A percentile compares a stretch with the other conserved stretches of the same genome.
These are phyloP conservation scores for Platygyra sinensis DNA, from an alignment of 64 coral and sea anemone genomes.

Conservation along the genomic window DNA sequence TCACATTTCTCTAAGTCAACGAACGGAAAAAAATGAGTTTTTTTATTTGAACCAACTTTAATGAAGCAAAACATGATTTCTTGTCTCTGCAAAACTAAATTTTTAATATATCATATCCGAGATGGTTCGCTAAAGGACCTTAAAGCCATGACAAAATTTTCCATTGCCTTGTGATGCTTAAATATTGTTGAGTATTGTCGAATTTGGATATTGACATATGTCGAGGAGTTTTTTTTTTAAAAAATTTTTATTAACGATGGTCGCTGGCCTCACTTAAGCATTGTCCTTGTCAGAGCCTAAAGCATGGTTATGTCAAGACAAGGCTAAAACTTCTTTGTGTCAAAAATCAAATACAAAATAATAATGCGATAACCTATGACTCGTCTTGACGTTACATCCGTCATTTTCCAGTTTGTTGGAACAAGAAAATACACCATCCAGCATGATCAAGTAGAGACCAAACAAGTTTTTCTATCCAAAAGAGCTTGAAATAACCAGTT, in stretches of 20 bases:
- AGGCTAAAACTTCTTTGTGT: not conserved
- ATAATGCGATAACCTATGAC: not conserved
- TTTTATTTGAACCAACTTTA: not conserved
- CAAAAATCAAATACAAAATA: not conserved
- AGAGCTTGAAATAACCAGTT: not conserved
- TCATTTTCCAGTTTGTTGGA: not conserved
- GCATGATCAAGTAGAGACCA: not conserved
- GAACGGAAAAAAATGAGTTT: not conserved
- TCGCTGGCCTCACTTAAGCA: not conserved
- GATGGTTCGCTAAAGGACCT: too few relatives aligned
- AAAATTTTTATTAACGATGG: not conserved
- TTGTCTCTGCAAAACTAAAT: too few relatives aligned
- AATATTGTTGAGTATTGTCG: too few relatives aligned
- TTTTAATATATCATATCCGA: too few relatives aligned
- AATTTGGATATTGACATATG: too few relatives aligned
- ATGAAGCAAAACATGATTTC: not conserved
- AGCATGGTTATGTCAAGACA: too few relatives aligned
- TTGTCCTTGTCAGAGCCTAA: not conserved
- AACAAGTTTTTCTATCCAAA: not conserved
- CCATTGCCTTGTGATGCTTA: too few relatives aligned
- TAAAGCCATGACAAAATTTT: too few relatives aligned
- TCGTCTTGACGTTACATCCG: not conserved
- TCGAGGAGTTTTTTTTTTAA: not conserved
- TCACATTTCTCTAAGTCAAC: not conserved
- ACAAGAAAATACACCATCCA: not conserved